Evolutionary conservation across 2,888 invertebrate genomes (phyloP).

Genomic region (Cataglyphis altisquamis): DNA sequence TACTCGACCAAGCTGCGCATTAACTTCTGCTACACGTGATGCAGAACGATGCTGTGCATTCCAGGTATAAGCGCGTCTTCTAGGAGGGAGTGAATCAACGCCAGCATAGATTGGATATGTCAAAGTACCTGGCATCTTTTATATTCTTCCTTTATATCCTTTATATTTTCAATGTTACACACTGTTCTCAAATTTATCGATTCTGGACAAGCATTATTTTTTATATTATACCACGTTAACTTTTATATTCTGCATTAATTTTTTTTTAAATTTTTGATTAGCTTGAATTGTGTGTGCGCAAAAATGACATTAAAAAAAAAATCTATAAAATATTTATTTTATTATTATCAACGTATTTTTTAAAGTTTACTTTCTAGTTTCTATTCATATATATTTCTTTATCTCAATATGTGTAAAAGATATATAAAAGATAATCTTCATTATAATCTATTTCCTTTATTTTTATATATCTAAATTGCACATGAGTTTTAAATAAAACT

Average conservation of each 20-base stretch:
- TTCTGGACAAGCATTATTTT: conserved; percentile 49
- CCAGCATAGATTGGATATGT: conserved; percentile 84
- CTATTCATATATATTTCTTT: background rate
- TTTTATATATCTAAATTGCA: background rate
- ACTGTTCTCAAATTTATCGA: conserved; percentile 39
- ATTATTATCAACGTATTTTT: background rate
- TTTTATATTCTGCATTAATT: background rate
- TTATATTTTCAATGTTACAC: conserved; percentile 14
- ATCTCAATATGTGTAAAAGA: background rate
- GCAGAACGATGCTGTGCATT: conserved; percentile 75
- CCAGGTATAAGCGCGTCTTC: conserved; percentile 82
- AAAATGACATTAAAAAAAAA: background rate
- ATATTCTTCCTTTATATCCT: conserved; percentile 30
- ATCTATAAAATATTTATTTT: background rate
- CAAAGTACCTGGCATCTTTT: conserved; percentile 83
- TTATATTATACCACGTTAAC: background rate
- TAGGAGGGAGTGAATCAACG: conserved; percentile 79
- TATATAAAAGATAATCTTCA: no score
- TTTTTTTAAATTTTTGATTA: background rate
- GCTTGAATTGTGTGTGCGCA: background rate
- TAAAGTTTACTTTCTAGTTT: background rate
- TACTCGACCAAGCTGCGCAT: conserved; percentile 76
- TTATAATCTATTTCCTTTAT: background rate
- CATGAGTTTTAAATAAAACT: background rate
- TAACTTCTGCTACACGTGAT: conserved; percentile 69